Percentiles rank a stretch among this genome's conserved stretches.
Evolutionary conservation across 35 echinoderm and acorn worm species (phyloP).

Genomic region (Holothuria glaberrima): DNA sequence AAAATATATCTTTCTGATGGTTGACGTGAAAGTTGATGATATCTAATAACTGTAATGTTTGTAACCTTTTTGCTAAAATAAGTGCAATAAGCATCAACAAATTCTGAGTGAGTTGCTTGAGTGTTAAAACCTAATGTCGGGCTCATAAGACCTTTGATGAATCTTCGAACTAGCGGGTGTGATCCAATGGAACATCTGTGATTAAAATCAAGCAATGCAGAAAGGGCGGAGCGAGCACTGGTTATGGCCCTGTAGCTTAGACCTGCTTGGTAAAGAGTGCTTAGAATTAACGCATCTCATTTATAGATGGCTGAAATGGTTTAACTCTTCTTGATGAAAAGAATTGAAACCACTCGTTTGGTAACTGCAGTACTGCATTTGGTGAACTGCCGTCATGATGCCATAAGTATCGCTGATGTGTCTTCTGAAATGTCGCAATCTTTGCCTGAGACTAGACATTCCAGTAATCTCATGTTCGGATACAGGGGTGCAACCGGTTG

Average conservation of each 20-base stretch:
- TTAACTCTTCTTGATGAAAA: too few species aligned
- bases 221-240: too few species aligned
- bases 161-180: not conserved
- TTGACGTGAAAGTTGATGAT: not conserved
- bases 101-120: slow-evolving; percentile 70
- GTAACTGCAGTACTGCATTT: not conserved
- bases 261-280: too few species aligned
- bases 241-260: too few species aligned
- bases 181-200: too few species aligned
- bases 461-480: not conserved
- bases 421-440: slow-evolving; percentile 19
- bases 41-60: slow-evolving; percentile 19
- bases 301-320: too few species aligned
- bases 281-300: too few species aligned
- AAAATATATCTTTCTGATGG: not conserved
- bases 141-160: not conserved
- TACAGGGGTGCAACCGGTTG: not conserved
- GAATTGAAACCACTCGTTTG: not conserved
- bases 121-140: slow-evolving; percentile 12
- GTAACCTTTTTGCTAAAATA: not conserved
- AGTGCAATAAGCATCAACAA: slow-evolving; percentile 25
- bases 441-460: slow-evolving; percentile 16
- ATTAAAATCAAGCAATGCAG: too few species aligned
- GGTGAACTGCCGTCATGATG: not conserved
- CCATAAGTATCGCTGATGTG: slow-evolving; percentile 18